Evolutionary conservation across 1,140 invertebrate species (phyloP).

Genomic region (Drosophila busckii): DNA sequence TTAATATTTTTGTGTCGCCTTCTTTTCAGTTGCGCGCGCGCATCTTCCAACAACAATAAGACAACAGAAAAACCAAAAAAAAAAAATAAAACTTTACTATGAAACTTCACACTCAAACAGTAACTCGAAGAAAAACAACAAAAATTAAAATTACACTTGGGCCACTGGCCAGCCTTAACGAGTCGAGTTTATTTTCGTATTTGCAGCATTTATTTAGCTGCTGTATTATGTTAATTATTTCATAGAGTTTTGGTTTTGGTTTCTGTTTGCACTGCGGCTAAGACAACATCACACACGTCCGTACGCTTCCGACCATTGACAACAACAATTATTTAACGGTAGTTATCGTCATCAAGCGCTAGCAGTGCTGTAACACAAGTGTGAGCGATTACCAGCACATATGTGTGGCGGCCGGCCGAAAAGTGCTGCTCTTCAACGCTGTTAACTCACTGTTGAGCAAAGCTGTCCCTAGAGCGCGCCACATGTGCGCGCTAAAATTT

Average conservation of each 20-base stretch:
- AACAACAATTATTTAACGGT: not conserved
- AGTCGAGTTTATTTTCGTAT: conserved; percentile 1
- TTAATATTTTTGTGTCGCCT: conserved; percentile 32
- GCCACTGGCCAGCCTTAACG: not conserved
- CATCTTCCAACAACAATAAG: conserved; percentile 45
- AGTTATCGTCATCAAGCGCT: not conserved
- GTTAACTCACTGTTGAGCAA: not conserved
- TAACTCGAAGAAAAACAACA: conserved; percentile 37
- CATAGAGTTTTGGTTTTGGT: conserved; percentile 12
- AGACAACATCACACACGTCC: conserved; percentile 4
- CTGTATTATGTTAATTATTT: conserved; percentile 28
- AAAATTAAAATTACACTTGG: conserved; percentile 9
- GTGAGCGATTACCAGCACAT: too few species aligned
- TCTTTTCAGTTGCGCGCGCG: conserved; percentile 57
- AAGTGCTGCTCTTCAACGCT: conserved; percentile 14
- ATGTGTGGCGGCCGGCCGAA: too few species aligned
- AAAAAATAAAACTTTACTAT: conserved; percentile 4
- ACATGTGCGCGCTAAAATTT: not conserved
- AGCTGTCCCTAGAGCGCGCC: conserved; percentile 16
- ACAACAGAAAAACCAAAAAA: conserved; percentile 20
- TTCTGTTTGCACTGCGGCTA: conserved; percentile 11
- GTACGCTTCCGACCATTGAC: conserved; percentile 27
- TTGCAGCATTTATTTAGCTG: conserved; percentile 14
- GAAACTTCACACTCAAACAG: conserved; percentile 26
- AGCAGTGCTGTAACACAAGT: not conserved